Evolutionary conservation across 1,140 invertebrate species (phyloP), one percentile per base, ranked within the genome.

Genomic region (Pogonomyrmex californicus): DNA sequence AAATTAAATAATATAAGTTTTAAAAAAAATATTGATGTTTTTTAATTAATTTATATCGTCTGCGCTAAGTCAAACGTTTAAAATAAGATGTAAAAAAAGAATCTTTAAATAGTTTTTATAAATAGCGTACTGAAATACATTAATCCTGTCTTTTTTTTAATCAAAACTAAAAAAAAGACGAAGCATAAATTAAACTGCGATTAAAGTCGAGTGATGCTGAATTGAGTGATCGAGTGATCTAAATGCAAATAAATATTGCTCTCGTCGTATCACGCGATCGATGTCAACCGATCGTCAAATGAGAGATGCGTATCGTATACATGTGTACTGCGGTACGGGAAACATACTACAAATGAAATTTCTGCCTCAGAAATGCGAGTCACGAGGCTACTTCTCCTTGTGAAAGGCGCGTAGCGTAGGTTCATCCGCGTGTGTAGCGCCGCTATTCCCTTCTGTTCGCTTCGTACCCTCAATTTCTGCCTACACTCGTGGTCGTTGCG

Each of bases 401-500:
- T 63, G 51, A 75, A 60, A 85, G 75, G 65, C 65, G 65, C 65
- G 56, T 87, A 90, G 62, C 88, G 58, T 49, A 63, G 88, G 73
- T 90, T 90, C 66, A 85, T 88, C 85, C 90, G 76, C 87, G 85
- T 87, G 82, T 73, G 82, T 75, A 70, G 85, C 56, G 71, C 85
- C 75, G 85, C 86, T 91, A 17, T 86, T 41, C 70, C 77, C 78
- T 71, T 70, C 47, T 33, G 44, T 88, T 76, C 76, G 44, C 77
- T 75, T 36, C 79, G 66, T 90, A 83, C 71, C 77, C 87, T 81
- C 90, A 60, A 91, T 90, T 91, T 75, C 88, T 81, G 71, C 63
- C 89, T 90, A 85, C 66, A 63, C 85, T 89, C 86, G 91, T 83
- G 91, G 92, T 90, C 65, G 82, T 60, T 91, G 91, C 81, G 92